These are phyloP conservation scores for human (Homo sapiens) DNA, from an alignment of 2,113 vertebrate genomes.

Conservation along the genomic window DNA sequence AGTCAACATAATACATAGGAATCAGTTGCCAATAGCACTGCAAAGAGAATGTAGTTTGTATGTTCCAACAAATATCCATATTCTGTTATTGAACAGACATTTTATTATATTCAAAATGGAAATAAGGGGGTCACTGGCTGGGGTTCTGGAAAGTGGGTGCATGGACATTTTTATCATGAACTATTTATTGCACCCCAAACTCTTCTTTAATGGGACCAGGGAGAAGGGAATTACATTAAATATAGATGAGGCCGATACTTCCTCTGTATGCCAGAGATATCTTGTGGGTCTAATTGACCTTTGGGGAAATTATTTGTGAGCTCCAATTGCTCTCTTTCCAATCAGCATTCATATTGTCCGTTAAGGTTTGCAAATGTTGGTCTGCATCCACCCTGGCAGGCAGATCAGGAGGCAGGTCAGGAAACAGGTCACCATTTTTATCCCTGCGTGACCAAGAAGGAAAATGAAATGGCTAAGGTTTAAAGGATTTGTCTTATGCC, in stretches of 20 bases:
- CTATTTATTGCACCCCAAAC: conserved; percentile 20
- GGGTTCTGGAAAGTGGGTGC: background rate
- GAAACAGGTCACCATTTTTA: background rate
- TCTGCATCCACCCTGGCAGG: background rate
- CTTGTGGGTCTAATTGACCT: background rate
- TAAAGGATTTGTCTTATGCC: conserved; percentile 46
- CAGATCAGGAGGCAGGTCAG: background rate
- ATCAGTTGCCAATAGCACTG: background rate
- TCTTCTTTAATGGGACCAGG: background rate
- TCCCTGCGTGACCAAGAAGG: background rate
- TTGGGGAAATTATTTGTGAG: background rate
- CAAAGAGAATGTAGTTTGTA: background rate
- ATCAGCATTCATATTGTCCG: background rate
- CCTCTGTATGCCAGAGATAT: background rate
- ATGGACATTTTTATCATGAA: background rate
- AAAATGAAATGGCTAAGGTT: conserved; percentile 18
- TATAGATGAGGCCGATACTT: background rate
- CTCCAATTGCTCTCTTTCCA: background rate
- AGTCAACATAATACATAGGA: background rate
- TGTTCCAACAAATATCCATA: background rate
- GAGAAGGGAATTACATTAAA: background rate
- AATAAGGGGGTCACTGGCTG: background rate
- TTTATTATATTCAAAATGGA: conserved; percentile 31
- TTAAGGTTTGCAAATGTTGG: background rate
- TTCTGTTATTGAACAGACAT: background rate